Conservation (phyloP, 2,888 invertebrate genomes). For the Melolontha melolontha region DNA sequence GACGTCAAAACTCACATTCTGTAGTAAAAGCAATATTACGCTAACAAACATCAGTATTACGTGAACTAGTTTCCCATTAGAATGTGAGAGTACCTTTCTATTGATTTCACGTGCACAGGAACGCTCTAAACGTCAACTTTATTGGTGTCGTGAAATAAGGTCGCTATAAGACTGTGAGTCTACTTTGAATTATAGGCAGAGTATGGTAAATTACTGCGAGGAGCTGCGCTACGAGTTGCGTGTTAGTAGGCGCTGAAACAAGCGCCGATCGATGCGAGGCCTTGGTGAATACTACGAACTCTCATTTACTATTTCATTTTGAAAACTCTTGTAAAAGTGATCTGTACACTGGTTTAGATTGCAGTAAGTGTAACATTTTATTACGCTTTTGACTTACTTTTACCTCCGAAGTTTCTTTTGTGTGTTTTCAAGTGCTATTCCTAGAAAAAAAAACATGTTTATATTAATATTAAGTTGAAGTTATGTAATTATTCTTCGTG, state of each 20-base stretch:
- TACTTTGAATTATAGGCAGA: slow-evolving; percentile 40
- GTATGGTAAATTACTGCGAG: slow-evolving; percentile 51
- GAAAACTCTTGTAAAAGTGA: slow-evolving; percentile 48
- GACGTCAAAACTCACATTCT: slow-evolving; percentile 47
- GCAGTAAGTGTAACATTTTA: slow-evolving; percentile 27
- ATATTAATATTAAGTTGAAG: too few relatives aligned
- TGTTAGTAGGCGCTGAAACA: slow-evolving; percentile 50
- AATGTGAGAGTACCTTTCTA: slow-evolving; percentile 53
- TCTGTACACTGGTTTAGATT: slow-evolving; percentile 9
- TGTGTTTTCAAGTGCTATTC: background rate
- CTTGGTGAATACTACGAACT: slow-evolving; percentile 40
- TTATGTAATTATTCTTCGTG: too few relatives aligned
- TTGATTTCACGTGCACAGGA: slow-evolving; percentile 48
- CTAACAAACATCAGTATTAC: slow-evolving; percentile 38
- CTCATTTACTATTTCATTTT: slow-evolving; percentile 43
- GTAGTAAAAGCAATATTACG: slow-evolving; percentile 44
- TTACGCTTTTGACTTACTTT: slow-evolving; percentile 1
- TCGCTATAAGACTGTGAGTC: slow-evolving; percentile 50
- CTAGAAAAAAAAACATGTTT: background rate
- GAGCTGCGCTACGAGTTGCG: slow-evolving; percentile 54
- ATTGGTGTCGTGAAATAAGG: slow-evolving; percentile 29
- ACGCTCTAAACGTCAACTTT: slow-evolving; percentile 44
- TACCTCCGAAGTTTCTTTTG: background rate
- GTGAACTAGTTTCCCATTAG: slow-evolving; percentile 54
- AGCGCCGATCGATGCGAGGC: slow-evolving; percentile 51